These are phyloP conservation scores for Chaetodon trifasciatus DNA, from an alignment of 2,797 vertebrate genomes.

Conservation along the genomic window DNA sequence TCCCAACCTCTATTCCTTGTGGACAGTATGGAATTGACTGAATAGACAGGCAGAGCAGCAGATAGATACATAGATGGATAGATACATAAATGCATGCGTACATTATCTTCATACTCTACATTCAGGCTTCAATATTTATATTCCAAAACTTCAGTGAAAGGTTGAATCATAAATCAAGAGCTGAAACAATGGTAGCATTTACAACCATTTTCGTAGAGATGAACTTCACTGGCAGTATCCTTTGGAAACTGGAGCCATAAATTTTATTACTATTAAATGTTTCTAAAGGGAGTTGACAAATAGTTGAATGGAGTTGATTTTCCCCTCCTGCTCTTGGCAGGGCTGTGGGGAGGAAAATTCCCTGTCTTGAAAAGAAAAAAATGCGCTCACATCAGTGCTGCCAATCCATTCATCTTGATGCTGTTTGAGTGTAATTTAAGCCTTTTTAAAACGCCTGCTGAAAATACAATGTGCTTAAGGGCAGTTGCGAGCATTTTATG, in stretches of 20 bases:
- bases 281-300: slow-evolving; percentile 99
- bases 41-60: slow-evolving; percentile 43
- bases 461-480: slow-evolving; percentile 91
- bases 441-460: slow-evolving; percentile 90
- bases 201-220: slow-evolving; percentile 88
- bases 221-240: slow-evolving; percentile 91
- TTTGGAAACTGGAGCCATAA: slow-evolving; percentile 94
- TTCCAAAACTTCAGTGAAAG: slow-evolving; percentile 71
- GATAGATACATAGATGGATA: slow-evolving; percentile 38
- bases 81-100: slow-evolving; percentile 44
- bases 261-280: slow-evolving; percentile 97
- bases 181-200: slow-evolving; percentile 92
- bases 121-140: slow-evolving; percentile 53
- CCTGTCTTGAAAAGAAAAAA: slow-evolving; percentile 85
- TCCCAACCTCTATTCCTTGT: slow-evolving; percentile 58
- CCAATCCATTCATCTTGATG: slow-evolving; percentile 91
- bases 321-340: slow-evolving; percentile 91
- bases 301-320: slow-evolving; percentile 93
- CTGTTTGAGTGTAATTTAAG: slow-evolving; percentile 92
- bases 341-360: slow-evolving; percentile 87
- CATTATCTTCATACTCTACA: slow-evolving; percentile 48
- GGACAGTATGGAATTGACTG: slow-evolving; percentile 57
- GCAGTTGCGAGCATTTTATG: slow-evolving; percentile 93
- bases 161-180: slow-evolving; percentile 86
- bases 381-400: slow-evolving; percentile 83